Evolutionary conservation across 2,797 vertebrate species (phyloP).

Genomic region (Thunnus albacares): DNA sequence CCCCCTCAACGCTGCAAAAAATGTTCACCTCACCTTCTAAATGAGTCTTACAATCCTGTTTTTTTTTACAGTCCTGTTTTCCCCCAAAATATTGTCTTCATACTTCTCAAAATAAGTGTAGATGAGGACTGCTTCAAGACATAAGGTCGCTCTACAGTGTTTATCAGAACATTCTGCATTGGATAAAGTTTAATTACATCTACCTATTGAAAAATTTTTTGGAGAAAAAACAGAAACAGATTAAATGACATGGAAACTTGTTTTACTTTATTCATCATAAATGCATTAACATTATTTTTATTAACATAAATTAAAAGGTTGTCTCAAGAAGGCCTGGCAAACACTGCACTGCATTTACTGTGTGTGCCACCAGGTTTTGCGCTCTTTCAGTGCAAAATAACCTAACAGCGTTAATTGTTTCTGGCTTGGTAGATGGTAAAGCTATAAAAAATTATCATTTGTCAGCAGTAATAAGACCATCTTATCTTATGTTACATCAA

Average conservation of each 20-base stretch:
- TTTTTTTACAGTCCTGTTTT: slow-evolving; percentile 5
- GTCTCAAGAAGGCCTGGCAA: not conserved
- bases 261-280: too few relatives aligned
- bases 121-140: not conserved
- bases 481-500: not conserved
- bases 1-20: slow-evolving; percentile 49
- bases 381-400: too few relatives aligned
- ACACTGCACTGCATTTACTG: not conserved
- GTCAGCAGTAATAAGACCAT: not conserved
- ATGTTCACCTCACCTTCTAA: slow-evolving; percentile 21
- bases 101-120: not conserved
- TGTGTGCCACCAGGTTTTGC: too few relatives aligned
- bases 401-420: not conserved
- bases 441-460: not conserved
- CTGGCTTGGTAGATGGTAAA: not conserved
- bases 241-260: not conserved
- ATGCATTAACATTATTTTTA: not conserved
- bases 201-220: not conserved
- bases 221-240: too few relatives aligned
- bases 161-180: not conserved
- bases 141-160: not conserved
- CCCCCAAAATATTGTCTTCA: not conserved
- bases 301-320: not conserved
- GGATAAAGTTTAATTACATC: slow-evolving; percentile 1
- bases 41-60: not conserved